Percentiles rank a stretch among this genome's conserved stretches.
Evolutionary conservation across 2,797 vertebrate species (phyloP).

Genomic region (Bradypodion ventrale): DNA sequence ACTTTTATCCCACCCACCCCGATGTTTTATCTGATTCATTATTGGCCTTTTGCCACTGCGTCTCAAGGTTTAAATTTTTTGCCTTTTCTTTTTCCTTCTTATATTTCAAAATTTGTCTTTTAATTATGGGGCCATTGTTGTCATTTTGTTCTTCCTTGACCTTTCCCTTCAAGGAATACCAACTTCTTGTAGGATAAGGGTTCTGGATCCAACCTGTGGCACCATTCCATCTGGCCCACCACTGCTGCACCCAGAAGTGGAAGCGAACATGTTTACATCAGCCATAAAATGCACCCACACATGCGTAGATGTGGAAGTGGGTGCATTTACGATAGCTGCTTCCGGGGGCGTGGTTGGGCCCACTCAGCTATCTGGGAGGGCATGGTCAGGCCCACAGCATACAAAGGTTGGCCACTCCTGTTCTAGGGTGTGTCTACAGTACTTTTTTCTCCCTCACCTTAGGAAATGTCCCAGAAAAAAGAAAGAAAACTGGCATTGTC

Average conservation of each 20-base stretch:
- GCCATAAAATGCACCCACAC: too few species aligned
- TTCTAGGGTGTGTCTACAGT: background rate
- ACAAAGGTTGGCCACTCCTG: too few species aligned
- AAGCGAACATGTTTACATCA: too few species aligned
- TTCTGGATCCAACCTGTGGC: too few species aligned
- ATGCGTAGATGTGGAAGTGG: too few species aligned
- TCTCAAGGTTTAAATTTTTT: slow-evolving; percentile 51
- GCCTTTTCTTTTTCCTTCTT: slow-evolving; percentile 47
- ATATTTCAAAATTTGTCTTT: slow-evolving; percentile 26
- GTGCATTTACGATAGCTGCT: too few species aligned
- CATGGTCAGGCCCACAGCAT: too few species aligned
- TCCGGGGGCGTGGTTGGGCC: too few species aligned
- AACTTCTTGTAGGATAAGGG: too few species aligned
- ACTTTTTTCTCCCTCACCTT: background rate
- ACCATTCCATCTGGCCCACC: too few species aligned
- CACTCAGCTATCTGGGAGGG: too few species aligned
- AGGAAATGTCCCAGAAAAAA: background rate
- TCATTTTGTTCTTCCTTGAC: slow-evolving; percentile 46
- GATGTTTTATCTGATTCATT: slow-evolving; percentile 43
- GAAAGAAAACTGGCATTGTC: background rate
- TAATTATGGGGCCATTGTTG: slow-evolving; percentile 48
- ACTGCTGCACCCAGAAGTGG: too few species aligned
- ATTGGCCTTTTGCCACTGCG: slow-evolving; percentile 53
- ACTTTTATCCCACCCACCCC: background rate
- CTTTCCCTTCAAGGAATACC: slow-evolving; percentile 22